Percentiles rank a stretch among this genome's conserved stretches.
phyloP scores from a whole-genome alignment of 2,113 vertebrate species.

The Antechinus flavipes region DNA sequence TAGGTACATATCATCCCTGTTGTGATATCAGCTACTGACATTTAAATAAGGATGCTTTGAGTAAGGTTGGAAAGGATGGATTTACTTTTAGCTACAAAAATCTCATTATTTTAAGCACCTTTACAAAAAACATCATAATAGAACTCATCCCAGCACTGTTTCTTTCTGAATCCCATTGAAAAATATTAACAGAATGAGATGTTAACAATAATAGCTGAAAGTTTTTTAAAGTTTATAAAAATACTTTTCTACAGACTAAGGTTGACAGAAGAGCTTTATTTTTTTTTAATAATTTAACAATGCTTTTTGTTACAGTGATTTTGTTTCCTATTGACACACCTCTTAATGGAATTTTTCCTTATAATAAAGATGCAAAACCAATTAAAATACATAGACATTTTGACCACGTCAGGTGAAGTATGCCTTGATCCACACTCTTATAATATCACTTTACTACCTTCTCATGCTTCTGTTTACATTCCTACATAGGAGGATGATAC shows the following conservation, averaged over 20 bases:
- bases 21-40: background rate
- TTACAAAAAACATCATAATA: background rate
- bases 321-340: background rate
- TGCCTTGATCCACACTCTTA: background rate
- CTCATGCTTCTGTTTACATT: too few relatives aligned
- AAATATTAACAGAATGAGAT: background rate
- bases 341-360: too few relatives aligned
- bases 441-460: too few relatives aligned
- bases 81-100: background rate
- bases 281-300: background rate
- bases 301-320: background rate
- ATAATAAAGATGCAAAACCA: background rate
- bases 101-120: background rate
- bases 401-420: background rate
- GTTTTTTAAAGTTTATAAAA: background rate
- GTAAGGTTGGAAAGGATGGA: background rate
- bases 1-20: background rate
- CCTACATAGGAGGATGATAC: too few relatives aligned
- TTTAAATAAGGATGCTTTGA: background rate
- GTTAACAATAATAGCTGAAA: background rate
- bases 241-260: background rate
- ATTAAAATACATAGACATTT: background rate
- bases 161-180: background rate
- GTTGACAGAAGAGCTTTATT: background rate
- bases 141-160: background rate